These are phyloP conservation scores for Drosophila neutralis DNA, from an alignment of 2,888 invertebrate genomes.

Conservation along the genomic window DNA sequence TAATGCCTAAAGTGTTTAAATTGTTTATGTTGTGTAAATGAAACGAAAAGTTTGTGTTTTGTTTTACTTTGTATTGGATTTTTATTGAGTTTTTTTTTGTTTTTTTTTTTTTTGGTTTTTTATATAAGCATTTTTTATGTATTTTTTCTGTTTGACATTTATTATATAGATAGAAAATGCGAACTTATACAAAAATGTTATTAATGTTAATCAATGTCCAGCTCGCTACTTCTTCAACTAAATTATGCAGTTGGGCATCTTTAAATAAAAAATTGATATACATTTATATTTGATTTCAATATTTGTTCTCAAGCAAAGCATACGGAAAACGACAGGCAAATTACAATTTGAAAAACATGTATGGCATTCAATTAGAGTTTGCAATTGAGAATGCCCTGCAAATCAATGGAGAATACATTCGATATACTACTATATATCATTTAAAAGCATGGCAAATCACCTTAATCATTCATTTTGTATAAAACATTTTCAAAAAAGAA, in stretches of 20 bases:
- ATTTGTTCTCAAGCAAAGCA: constrained; percentile 46
- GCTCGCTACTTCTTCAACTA: constrained; percentile 36
- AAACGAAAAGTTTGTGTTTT: constrained; percentile 61
- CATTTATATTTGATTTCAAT: constrained; percentile 11
- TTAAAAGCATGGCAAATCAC: constrained; percentile 9
- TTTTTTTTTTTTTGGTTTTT: constrained; percentile 30
- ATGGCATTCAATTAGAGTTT: constrained; percentile 41
- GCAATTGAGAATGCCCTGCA: constrained; percentile 46
- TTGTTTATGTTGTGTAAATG: constrained; percentile 58
- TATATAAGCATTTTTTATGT: constrained; percentile 69
- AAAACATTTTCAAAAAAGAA: constrained; percentile 1
- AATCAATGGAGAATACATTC: constrained; percentile 48
- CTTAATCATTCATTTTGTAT: neutral
- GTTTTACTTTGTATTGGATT: constrained; percentile 57
- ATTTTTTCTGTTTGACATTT: constrained; percentile 71
- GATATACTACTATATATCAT: neutral
- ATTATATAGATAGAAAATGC: constrained; percentile 72
- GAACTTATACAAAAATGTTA: constrained; percentile 58
- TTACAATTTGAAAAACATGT: constrained; percentile 27
- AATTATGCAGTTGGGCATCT: constrained; percentile 45
- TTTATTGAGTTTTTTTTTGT: constrained; percentile 40
- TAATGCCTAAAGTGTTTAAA: constrained; percentile 50
- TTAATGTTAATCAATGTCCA: constrained; percentile 27
- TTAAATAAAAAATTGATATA: constrained; percentile 42
- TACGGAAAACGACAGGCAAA: constrained; percentile 47